Evolutionary conservation across 2,797 vertebrate genomes (phyloP).

Genomic region (Pipistrellus pipistrellus): DNA sequence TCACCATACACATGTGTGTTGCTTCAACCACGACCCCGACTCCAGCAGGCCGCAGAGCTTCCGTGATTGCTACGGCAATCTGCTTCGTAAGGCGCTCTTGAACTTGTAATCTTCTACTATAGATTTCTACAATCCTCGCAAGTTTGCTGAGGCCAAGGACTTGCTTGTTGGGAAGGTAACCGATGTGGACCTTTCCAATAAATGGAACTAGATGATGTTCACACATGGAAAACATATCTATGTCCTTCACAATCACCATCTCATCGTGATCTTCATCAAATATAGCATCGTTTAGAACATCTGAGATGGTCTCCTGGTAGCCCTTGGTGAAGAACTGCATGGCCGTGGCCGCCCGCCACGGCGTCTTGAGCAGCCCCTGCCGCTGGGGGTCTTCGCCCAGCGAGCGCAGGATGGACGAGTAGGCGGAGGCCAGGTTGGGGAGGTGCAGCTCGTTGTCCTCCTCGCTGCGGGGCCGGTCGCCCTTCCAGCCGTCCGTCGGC

Average conservation of each 20-base stretch:
- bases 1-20: constrained; percentile 99
- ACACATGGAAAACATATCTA: too few relatives aligned
- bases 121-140: too few relatives aligned
- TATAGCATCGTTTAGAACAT: too few relatives aligned
- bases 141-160: too few relatives aligned
- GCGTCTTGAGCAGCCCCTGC: constrained; percentile 97
- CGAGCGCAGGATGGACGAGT: constrained; percentile 94
- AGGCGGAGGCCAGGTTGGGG: constrained; percentile 93
- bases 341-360: constrained; percentile 96
- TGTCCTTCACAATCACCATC: too few relatives aligned
- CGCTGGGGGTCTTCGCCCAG: constrained; percentile 96
- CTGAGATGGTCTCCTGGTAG: constrained; percentile 97
- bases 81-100: constrained; percentile 98
- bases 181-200: too few relatives aligned
- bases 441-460: constrained; percentile 95
- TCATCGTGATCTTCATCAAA: too few relatives aligned
- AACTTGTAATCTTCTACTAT: too few relatives aligned
- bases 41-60: constrained; percentile 95
- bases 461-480: constrained; percentile 93
- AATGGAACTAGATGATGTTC: too few relatives aligned
- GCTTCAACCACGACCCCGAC: constrained; percentile 98
- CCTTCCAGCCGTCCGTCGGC: constrained; percentile 90
- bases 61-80: constrained; percentile 97
- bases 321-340: constrained; percentile 99
- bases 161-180: too few relatives aligned